Evolutionary conservation across 2,888 invertebrate genomes (phyloP).

Genomic region (Tenthredo scrophulariae): DNA sequence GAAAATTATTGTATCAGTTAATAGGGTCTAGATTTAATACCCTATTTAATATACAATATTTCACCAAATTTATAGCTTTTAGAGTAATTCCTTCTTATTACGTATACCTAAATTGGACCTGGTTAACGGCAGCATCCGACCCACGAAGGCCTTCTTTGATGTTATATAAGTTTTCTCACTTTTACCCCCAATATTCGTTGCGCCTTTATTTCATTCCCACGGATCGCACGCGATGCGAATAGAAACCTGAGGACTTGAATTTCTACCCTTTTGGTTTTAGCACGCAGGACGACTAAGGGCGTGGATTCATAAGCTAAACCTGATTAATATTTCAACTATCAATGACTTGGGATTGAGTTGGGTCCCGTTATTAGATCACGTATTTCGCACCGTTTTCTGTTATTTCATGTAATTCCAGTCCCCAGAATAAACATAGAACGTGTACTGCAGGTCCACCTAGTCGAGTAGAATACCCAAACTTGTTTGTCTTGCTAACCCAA

Average conservation of each 20-base stretch:
- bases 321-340: not conserved
- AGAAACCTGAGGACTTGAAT: not conserved
- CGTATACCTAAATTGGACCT: not conserved
- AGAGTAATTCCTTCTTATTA: not conserved
- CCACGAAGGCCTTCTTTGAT: not conserved
- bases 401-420: conserved; percentile 18
- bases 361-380: not conserved
- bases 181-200: not conserved
- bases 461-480: conserved; percentile 9
- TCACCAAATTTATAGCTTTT: not conserved
- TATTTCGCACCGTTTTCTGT: not conserved
- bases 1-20: not conserved
- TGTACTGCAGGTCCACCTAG: not conserved
- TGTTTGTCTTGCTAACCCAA: conserved; percentile 32
- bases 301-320: not conserved
- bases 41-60: not conserved
- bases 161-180: not conserved
- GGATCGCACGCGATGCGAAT: not conserved
- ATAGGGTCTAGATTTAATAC: not conserved
- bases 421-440: not conserved
- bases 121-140: not conserved
- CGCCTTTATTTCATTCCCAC: not conserved
- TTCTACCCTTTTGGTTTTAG: not conserved
- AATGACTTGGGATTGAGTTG: not conserved
- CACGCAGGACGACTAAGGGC: not conserved